Conservation (phyloP, 30 jellyfish, hydroid and myxozoan genomes). For the Haliclystus octoradiatus region DNA sequence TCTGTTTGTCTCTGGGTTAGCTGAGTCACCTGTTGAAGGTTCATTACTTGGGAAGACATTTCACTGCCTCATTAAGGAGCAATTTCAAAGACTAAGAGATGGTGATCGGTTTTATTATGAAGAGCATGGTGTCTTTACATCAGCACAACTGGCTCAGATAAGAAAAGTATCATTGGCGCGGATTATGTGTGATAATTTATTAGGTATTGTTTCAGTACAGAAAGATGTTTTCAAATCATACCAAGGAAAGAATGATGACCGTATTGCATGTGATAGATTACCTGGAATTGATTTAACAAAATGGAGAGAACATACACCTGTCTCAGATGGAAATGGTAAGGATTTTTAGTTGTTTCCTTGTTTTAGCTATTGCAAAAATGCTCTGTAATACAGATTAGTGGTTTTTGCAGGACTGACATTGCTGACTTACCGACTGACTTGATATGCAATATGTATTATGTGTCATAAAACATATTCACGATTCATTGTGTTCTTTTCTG, state of each 20-base stretch:
- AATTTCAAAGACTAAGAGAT: slow-evolving; percentile 42
- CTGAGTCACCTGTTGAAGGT: slow-evolving; percentile 29
- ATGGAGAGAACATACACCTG: slow-evolving; percentile 56
- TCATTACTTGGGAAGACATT: slow-evolving; percentile 62
- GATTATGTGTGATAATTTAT: slow-evolving; percentile 50
- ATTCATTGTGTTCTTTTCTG: too few relatives aligned
- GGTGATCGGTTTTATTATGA: slow-evolving; percentile 69
- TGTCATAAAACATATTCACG: too few relatives aligned
- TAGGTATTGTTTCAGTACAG: slow-evolving; percentile 65
- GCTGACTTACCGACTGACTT: too few relatives aligned
- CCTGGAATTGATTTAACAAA: slow-evolving; percentile 23
- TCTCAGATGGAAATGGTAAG: slow-evolving; percentile 45
- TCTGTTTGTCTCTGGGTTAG: slow-evolving; percentile 49
- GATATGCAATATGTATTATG: too few relatives aligned
- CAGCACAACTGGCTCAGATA: slow-evolving; percentile 35
- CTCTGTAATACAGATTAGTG: too few relatives aligned
- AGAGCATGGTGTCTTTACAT: slow-evolving; percentile 42
- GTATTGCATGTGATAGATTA: slow-evolving; percentile 46
- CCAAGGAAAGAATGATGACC: slow-evolving; percentile 10
- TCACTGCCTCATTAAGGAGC: slow-evolving; percentile 48
- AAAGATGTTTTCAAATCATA: slow-evolving; percentile 45
- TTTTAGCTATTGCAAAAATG: too few relatives aligned
- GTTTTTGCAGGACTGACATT: too few relatives aligned
- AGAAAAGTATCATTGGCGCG: slow-evolving; percentile 40
- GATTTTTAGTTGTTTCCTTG: background rate